These are phyloP conservation scores for Malurus leucopterus DNA, from an alignment of 2,797 vertebrate genomes.

Conservation along the genomic window DNA sequence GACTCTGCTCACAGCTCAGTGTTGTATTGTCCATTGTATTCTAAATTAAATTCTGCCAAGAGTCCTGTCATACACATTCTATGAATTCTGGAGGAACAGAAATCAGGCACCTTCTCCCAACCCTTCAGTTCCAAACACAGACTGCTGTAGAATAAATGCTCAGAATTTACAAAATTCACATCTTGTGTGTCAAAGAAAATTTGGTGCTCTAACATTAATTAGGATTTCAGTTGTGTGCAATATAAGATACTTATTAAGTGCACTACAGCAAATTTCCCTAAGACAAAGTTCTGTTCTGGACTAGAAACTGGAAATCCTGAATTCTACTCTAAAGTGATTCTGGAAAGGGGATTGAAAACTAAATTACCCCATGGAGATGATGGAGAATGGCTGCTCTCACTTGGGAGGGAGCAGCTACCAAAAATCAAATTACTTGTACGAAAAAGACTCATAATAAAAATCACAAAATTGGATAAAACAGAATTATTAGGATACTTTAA, in stretches of 20 bases:
- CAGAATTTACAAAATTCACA: not conserved
- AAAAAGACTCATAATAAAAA: not conserved
- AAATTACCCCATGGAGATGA: conserved; percentile 38
- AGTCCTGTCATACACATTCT: not conserved
- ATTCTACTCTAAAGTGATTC: not conserved
- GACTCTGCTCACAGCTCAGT: not conserved
- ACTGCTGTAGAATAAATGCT: not conserved
- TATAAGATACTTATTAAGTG: not conserved
- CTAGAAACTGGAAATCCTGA: not conserved
- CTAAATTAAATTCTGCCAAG: not conserved
- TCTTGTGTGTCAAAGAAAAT: not conserved
- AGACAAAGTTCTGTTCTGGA: not conserved
- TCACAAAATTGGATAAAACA: not conserved
- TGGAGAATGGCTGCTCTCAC: not conserved
- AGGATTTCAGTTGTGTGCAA: not conserved
- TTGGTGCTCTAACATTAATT: not conserved
- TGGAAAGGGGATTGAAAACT: conserved; percentile 7
- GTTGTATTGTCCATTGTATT: not conserved
- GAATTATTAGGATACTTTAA: not conserved
- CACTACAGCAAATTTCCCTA: not conserved
- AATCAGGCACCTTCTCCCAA: not conserved
- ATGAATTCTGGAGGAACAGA: not conserved
- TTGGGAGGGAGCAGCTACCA: not conserved
- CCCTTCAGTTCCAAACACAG: not conserved
- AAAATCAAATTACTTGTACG: not conserved